These are phyloP conservation scores for Nemapogon koenigi DNA, from an alignment of 2,888 invertebrate species.

Conservation along the genomic window DNA sequence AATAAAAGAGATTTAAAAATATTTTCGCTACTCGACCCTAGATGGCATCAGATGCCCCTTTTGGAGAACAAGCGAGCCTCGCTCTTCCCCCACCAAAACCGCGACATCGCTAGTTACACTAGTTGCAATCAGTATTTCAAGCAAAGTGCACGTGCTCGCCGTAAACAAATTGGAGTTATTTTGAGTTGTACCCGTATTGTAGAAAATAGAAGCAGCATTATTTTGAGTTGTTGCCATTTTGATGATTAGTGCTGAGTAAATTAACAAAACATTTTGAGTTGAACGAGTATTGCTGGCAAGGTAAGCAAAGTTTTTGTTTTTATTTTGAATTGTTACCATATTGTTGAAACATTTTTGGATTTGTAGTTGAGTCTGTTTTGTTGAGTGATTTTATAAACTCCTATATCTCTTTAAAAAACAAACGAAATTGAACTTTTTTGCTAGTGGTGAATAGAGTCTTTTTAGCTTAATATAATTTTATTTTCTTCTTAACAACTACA, in stretches of 20 bases:
- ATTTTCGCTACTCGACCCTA: slow-evolving; percentile 1
- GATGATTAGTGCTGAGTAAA: slow-evolving; percentile 5
- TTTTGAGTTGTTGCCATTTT: slow-evolving; percentile 5
- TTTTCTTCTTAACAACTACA: background rate
- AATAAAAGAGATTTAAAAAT: slow-evolving; percentile 3
- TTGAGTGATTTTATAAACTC: slow-evolving; percentile 3
- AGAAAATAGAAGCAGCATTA: slow-evolving; percentile 1
- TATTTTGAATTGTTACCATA: slow-evolving; percentile 3
- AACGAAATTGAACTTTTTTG: slow-evolving; percentile 5
- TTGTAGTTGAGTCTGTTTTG: slow-evolving; percentile 4
- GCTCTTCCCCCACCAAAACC: slow-evolving; percentile 6
- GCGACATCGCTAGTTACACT: slow-evolving; percentile 6
- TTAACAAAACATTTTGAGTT: slow-evolving; percentile 6
- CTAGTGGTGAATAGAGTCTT: slow-evolving; percentile 1
- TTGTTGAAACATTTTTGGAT: slow-evolving; percentile 3
- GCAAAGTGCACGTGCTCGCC: background rate
- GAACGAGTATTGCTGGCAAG: slow-evolving; percentile 2
- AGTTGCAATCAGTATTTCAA: slow-evolving; percentile 4
- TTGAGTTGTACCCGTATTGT: slow-evolving; percentile 2
- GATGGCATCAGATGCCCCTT: slow-evolving; percentile 1
- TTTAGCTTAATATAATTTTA: slow-evolving; percentile 2
- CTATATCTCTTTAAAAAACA: slow-evolving; percentile 3
- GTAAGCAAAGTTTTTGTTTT: slow-evolving; percentile 1
- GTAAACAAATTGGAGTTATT: slow-evolving; percentile 6
- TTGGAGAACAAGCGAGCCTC: slow-evolving; percentile 4